Evolutionary conservation across 2,797 vertebrate genomes (phyloP).

Genomic region (Sternotherus odoratus): DNA sequence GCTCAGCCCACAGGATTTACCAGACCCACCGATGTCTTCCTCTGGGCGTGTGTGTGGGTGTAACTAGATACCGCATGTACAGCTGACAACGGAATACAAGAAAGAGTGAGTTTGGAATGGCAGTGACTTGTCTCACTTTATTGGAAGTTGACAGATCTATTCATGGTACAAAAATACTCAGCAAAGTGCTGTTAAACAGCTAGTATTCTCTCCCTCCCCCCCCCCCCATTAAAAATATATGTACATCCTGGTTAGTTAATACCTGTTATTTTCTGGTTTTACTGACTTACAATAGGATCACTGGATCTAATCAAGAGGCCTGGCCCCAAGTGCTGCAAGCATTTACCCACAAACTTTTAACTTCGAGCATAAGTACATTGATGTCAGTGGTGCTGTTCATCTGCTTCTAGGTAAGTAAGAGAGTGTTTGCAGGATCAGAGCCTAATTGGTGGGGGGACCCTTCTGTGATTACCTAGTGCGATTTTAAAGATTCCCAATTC

Average conservation of each 20-base stretch:
- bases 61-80: too few relatives aligned
- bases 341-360: not conserved
- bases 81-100: too few relatives aligned
- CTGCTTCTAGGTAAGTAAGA: not conserved
- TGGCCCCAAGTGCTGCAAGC: not conserved
- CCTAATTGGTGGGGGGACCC: not conserved
- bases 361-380: not conserved
- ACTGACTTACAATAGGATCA: not conserved
- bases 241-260: not conserved
- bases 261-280: not conserved
- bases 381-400: not conserved
- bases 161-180: not conserved
- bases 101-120: not conserved
- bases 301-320: not conserved
- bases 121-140: not conserved
- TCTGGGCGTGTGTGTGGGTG: not conserved
- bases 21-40: not conserved
- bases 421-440: not conserved
- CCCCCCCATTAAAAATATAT: not conserved
- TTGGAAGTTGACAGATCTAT: not conserved
- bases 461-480: not conserved
- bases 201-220: too few relatives aligned
- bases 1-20: not conserved
- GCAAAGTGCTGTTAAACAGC: not conserved
- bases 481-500: not conserved